Evolutionary conservation across 2,888 invertebrate genomes (phyloP), one percentile per base, ranked within the genome.

Genomic region (Fabriciana adippe): DNA sequence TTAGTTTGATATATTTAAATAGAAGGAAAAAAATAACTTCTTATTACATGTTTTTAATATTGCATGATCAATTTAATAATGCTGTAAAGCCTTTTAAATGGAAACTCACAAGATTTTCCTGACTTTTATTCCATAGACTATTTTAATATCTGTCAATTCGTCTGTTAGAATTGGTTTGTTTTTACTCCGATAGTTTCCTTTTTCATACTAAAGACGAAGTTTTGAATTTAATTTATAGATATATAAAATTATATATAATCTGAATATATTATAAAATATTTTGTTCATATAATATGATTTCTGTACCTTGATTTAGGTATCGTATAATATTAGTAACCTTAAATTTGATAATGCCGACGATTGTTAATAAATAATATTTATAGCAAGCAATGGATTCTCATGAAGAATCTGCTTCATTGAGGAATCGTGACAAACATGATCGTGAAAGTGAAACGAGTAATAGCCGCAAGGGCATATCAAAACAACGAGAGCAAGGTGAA

Each of bases 291-390:
- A 31, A n/a, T 41, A n/a, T 31, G 14, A 41, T 55, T 51, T 31
- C 48, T 14, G 15, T 16, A 18, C 41, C 56, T 26, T 53, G n/a
- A 48, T 61, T 59, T 21, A 64, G n/a, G 45, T 48, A n/a, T 16
- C 41, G 16, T 55, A 62, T 66, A 56, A 59, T 68, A 48, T 64
- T 64, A 64, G 68, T 85, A 86, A 88, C 89, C 89, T 89, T 84
- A 86, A 86, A 87, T 79, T 79, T 79, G 84, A 87, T 85, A 88
- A 90, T 88, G 91, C 89, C 89, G 88, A 88, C 82, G 78, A 76
- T 75, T 78, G 81, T 79, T 77, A 78, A 79, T 75, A 76, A 80
- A 78, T 78, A 78, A 79, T 80, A 76, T 78, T 77, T 83, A 78
- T 83, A 82, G 81, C 78, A 79, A 92, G 81, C 78, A 79, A 92